Conservation (phyloP, 2,888 invertebrate species). For the Augiades crinisus region DNA sequence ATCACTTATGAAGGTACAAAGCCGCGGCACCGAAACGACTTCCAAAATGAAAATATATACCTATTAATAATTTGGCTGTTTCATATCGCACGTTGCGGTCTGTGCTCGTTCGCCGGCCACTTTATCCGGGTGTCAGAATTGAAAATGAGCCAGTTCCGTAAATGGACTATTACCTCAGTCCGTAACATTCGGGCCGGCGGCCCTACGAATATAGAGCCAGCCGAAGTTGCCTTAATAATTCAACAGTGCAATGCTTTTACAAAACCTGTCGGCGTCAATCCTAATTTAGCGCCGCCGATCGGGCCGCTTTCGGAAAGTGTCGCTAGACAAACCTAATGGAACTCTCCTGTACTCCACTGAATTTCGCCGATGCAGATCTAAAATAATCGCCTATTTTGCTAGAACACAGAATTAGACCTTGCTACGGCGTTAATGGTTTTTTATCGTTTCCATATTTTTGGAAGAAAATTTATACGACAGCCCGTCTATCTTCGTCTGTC, state of each 20-base stretch:
- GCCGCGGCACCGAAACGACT: not conserved
- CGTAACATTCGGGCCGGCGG: slow-evolving; percentile 46
- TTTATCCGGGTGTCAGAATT: slow-evolving; percentile 76
- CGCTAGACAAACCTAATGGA: slow-evolving; percentile 77
- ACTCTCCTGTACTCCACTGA: slow-evolving; percentile 57
- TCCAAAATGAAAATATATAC: slow-evolving; percentile 22
- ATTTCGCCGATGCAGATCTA: slow-evolving; percentile 24
- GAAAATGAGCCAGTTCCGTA: slow-evolving; percentile 69
- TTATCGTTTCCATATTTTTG: too few relatives aligned
- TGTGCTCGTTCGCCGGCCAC: slow-evolving; percentile 62
- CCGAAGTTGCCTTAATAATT: slow-evolving; percentile 77
- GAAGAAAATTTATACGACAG: too few relatives aligned
- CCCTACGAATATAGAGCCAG: slow-evolving; percentile 72
- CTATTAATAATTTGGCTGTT: slow-evolving; percentile 34
- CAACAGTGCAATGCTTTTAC: slow-evolving; percentile 82
- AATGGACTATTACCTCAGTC: slow-evolving; percentile 58
- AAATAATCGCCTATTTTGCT: slow-evolving; percentile 19
- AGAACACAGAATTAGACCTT: slow-evolving; percentile 9
- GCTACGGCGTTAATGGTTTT: too few relatives aligned
- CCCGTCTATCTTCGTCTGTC: too few relatives aligned
- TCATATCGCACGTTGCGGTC: slow-evolving; percentile 48
- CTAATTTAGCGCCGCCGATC: slow-evolving; percentile 75
- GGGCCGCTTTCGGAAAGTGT: slow-evolving; percentile 74
- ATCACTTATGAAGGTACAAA: not conserved
- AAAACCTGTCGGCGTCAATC: slow-evolving; percentile 80